Evolutionary conservation across 2,113 vertebrate species (phyloP).

Genomic region (Aleadryas rufinucha): DNA sequence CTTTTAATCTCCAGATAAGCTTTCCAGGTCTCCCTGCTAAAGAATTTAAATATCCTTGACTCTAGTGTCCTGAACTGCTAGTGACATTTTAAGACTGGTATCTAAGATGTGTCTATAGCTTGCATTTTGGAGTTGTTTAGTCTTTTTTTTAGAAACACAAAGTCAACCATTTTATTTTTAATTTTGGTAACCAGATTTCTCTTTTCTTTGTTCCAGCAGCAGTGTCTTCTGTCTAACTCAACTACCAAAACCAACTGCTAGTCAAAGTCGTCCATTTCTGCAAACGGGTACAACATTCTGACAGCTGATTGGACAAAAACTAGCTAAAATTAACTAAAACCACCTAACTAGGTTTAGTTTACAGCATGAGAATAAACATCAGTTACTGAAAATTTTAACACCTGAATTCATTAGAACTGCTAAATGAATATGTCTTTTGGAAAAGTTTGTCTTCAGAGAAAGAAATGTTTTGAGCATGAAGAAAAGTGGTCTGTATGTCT

Average conservation of each 20-base stretch:
- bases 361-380: background rate
- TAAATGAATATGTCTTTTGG: background rate
- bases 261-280: background rate
- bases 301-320: background rate
- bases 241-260: background rate
- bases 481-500: background rate
- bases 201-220: background rate
- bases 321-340: background rate
- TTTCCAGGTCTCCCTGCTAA: background rate
- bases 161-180: background rate
- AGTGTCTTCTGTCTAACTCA: background rate
- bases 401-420: background rate
- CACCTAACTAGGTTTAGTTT: background rate
- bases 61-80: background rate
- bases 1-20: constrained; percentile 1
- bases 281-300: background rate
- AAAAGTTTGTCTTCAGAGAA: background rate
- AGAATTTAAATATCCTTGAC: background rate
- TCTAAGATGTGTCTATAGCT: background rate
- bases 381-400: background rate
- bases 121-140: background rate
- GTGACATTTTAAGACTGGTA: background rate
- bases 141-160: background rate
- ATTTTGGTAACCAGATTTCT: background rate
- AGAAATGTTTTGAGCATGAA: background rate